A percentile compares a stretch with the other conserved stretches of the same genome.
phyloP scores from a whole-genome alignment of 2,113 vertebrate genomes.

The Abramis brama region DNA sequence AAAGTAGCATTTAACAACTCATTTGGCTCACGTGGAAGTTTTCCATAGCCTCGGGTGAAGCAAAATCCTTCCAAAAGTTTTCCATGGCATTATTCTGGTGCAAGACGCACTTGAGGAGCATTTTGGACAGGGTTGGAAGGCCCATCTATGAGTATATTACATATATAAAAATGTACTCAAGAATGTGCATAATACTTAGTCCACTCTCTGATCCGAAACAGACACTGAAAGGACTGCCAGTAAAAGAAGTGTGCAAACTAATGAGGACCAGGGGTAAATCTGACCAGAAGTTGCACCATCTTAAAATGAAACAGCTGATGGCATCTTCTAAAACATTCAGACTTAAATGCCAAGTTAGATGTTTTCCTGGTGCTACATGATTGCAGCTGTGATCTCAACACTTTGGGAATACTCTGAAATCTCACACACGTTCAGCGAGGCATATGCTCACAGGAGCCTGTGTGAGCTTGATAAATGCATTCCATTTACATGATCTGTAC shows the following conservation, averaged over 20 bases:
- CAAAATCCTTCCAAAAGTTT: slow-evolving; percentile 5
- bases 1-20: neutral
- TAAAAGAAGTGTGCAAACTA: neutral
- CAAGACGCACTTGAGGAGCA: neutral
- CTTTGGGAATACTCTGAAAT: slow-evolving; percentile 37
- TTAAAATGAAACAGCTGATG: slow-evolving; percentile 12
- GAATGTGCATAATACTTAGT: neutral
- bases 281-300: neutral
- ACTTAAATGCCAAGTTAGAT: slow-evolving; percentile 14
- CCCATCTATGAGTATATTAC: neutral
- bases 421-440: slow-evolving; percentile 38
- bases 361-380: slow-evolving; percentile 19
- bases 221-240: neutral
- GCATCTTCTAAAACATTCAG: neutral
- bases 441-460: slow-evolving; percentile 16
- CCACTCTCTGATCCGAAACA: neutral
- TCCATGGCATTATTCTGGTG: slow-evolving; percentile 6
- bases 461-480: slow-evolving; percentile 33
- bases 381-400: slow-evolving; percentile 19
- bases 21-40: slow-evolving; percentile 22
- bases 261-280: neutral
- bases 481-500: slow-evolving; percentile 21
- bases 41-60: slow-evolving; percentile 30
- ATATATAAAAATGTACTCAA: neutral
- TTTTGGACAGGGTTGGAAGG: slow-evolving; percentile 10